phyloP scores from a whole-genome alignment of 2,113 vertebrate species.

The Parus major region DNA sequence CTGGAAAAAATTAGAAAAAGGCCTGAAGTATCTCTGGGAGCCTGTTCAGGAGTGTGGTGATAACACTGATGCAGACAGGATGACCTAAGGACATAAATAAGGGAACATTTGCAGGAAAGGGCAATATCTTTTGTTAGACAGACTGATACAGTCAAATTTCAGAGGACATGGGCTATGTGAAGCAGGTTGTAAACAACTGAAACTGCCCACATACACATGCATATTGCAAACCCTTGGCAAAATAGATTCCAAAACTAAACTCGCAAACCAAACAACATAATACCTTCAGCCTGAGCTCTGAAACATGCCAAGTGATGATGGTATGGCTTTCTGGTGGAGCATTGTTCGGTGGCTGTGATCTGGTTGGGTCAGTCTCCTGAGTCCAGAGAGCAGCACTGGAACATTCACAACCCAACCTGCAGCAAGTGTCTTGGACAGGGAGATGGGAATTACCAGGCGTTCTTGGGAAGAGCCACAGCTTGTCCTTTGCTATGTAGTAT shows the following conservation, averaged over 20 bases:
- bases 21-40: not conserved
- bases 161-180: not conserved
- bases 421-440: not conserved
- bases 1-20: not conserved
- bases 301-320: not conserved
- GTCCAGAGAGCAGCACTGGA: not conserved
- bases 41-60: not conserved
- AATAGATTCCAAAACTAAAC: not conserved
- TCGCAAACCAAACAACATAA: not conserved
- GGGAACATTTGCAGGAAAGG: not conserved
- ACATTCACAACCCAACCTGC: not conserved
- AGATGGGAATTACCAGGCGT: not conserved
- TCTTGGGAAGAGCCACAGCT: not conserved
- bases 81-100: not conserved
- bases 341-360: fast-evolving
- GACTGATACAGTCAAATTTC: not conserved
- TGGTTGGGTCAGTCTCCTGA: not conserved
- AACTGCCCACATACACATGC: not conserved
- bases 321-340: not conserved
- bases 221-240: not conserved
- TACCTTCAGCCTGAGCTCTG: not conserved
- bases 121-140: not conserved
- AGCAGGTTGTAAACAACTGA: not conserved
- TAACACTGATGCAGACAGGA: not conserved
- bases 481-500: fast-evolving